phyloP scores from a whole-genome alignment of 2,797 vertebrate genomes.

The Thripadectes ignobilis region DNA sequence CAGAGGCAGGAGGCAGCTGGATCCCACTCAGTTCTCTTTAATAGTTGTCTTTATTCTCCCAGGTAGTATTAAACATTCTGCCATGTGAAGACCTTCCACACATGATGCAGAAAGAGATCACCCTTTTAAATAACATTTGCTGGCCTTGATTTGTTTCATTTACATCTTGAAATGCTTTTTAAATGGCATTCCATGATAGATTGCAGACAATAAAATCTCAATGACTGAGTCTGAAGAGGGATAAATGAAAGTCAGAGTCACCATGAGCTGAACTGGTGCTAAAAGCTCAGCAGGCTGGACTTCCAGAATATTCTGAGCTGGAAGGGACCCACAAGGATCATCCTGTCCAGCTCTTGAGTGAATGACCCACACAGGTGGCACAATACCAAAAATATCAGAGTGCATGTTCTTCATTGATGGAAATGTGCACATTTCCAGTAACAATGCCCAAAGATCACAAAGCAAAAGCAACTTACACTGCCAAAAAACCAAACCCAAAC shows the following conservation, averaged over 20 bases:
- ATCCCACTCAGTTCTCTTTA: neutral
- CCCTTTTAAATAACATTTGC: neutral
- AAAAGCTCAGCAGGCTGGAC: neutral
- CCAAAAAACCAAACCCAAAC: neutral
- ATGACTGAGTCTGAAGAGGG: neutral
- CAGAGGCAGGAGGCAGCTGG: neutral
- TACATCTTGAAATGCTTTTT: neutral
- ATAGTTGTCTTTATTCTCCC: neutral
- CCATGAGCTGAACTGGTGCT: neutral
- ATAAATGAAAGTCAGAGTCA: neutral
- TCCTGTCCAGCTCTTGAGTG: neutral
- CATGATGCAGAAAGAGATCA: neutral
- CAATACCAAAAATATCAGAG: neutral
- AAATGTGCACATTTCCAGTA: neutral
- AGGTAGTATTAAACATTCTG: neutral
- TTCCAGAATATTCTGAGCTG: neutral
- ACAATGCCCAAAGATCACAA: neutral
- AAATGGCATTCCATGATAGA: neutral
- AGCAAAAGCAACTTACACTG: neutral
- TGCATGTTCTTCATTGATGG: neutral
- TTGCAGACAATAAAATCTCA: neutral
- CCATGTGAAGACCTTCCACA: neutral
- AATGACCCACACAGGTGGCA: neutral
- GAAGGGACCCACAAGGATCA: neutral
- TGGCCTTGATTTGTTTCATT: neutral